These are phyloP conservation scores for Pseudorectes ferrugineus DNA, from an alignment of 2,113 vertebrate genomes.

Conservation along the genomic window DNA sequence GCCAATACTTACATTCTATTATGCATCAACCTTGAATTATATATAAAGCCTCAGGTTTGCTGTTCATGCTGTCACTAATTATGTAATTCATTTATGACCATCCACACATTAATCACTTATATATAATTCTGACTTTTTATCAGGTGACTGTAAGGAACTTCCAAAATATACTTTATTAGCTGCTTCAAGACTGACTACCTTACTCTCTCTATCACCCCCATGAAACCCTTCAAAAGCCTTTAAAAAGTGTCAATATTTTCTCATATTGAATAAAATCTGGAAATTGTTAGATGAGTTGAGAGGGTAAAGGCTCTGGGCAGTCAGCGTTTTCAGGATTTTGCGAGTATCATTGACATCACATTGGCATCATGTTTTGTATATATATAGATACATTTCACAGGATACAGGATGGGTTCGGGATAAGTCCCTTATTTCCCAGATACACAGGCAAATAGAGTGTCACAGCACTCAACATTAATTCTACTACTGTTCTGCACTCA, in stretches of 20 bases:
- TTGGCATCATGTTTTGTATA: not conserved
- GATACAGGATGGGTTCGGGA: not conserved
- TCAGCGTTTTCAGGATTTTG: not conserved
- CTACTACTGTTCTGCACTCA: not conserved
- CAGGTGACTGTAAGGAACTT: not conserved
- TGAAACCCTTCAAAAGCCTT: not conserved
- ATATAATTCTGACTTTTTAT: not conserved
- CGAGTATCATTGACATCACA: not conserved
- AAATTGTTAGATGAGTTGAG: not conserved
- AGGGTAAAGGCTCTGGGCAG: not conserved
- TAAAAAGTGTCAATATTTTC: not conserved
- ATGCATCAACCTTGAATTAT: not conserved
- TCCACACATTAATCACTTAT: not conserved
- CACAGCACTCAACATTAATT: not conserved
- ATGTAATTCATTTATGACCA: not conserved
- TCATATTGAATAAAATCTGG: slow-evolving; percentile 1
- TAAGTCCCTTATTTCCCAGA: not conserved
- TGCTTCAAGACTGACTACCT: not conserved
- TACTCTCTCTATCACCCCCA: not conserved
- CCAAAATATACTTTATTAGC: not conserved
- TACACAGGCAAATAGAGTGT: not conserved
- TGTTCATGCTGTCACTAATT: not conserved
- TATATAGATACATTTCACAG: not conserved
- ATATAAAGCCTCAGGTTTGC: not conserved
- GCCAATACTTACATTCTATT: not conserved